Percentiles rank a stretch among this genome's conserved stretches.
Evolutionary conservation across 2,113 vertebrate genomes (phyloP).

Genomic region (Malurus melanocephalus): DNA sequence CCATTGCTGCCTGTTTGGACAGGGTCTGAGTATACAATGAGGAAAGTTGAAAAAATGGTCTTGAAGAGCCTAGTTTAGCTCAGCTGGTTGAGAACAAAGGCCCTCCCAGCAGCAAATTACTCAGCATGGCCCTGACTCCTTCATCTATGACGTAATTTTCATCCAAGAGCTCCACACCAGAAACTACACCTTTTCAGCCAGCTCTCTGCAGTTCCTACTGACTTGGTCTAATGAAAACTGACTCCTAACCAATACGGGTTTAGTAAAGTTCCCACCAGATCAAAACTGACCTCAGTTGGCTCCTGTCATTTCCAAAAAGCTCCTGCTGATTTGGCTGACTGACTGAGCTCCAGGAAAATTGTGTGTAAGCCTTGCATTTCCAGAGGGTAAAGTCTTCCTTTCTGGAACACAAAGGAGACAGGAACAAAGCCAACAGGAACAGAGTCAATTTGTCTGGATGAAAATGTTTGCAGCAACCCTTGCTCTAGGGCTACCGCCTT

Average conservation of each 20-base stretch:
- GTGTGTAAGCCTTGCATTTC: background rate
- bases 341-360: constrained; percentile 15
- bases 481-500: background rate
- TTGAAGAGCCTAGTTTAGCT: background rate
- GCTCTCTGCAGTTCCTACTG: background rate
- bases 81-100: background rate
- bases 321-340: constrained; percentile 39
- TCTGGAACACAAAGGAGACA: constrained; percentile 2
- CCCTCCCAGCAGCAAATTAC: background rate
- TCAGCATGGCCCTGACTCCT: background rate
- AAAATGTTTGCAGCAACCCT: background rate
- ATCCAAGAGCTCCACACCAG: constrained; percentile 14
- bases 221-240: constrained; percentile 23
- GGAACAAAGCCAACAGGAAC: constrained; percentile 22
- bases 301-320: constrained; percentile 20
- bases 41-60: background rate
- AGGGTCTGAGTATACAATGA: background rate
- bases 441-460: background rate
- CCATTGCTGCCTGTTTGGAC: background rate
- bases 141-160: background rate
- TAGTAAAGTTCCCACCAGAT: constrained; percentile 9
- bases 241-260: background rate
- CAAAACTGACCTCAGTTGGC: constrained; percentile 39
- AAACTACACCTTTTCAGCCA: constrained; percentile 35
- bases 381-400: constrained; percentile 17